Percentiles rank a stretch among this genome's conserved stretches.
These are phyloP conservation scores for Noctuana brunneofusca DNA, from an alignment of 2,888 invertebrate genomes.

Conservation along the genomic window DNA sequence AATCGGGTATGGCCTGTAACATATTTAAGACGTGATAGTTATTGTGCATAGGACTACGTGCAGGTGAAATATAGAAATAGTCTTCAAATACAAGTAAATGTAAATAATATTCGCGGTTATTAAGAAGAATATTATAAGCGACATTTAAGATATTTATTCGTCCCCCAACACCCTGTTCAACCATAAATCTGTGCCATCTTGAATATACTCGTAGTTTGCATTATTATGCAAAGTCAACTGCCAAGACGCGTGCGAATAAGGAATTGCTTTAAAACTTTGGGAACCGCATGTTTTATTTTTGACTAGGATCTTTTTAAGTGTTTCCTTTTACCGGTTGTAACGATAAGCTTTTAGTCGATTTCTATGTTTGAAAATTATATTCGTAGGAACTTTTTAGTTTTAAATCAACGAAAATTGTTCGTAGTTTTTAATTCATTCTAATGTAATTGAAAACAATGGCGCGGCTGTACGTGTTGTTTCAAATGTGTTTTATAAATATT, in stretches of 20 bases:
- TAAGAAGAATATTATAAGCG: constrained; percentile 48
- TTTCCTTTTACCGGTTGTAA: constrained; percentile 10
- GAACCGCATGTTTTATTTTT: constrained; percentile 21
- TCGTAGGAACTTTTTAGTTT: too few species aligned
- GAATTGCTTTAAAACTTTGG: constrained; percentile 25
- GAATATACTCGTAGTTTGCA: constrained; percentile 74
- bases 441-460: too few species aligned
- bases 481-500: too few species aligned
- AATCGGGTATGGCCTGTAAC: too few species aligned
- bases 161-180: constrained; percentile 56
- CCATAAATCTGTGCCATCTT: constrained; percentile 64
- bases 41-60: too few species aligned
- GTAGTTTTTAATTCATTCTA: too few species aligned
- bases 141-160: constrained; percentile 60
- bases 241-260: constrained; percentile 32
- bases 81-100: too few species aligned
- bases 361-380: too few species aligned
- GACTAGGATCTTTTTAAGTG: constrained; percentile 17
- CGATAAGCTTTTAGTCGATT: constrained; percentile 16
- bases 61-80: too few species aligned
- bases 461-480: too few species aligned
- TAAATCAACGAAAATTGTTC: too few species aligned
- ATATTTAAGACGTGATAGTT: too few species aligned
- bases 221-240: constrained; percentile 45
- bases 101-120: constrained; percentile 44